phyloP scores from a whole-genome alignment of 2,113 vertebrate species.

The Malurus elegans region DNA sequence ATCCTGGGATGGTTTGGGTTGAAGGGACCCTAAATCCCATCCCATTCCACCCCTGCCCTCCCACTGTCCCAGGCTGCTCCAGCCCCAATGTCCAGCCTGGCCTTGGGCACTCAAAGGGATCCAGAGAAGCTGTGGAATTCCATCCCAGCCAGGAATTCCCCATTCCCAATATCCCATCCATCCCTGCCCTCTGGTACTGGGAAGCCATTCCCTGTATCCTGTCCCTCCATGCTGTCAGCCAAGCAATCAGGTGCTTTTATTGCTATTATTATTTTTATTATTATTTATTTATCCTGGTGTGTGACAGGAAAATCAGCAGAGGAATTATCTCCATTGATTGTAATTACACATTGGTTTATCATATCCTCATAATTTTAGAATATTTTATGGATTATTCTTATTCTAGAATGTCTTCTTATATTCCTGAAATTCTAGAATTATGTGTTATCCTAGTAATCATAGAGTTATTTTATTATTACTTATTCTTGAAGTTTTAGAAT shows the following conservation, averaged over 20 bases:
- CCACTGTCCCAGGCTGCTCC: background rate
- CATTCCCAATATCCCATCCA: background rate
- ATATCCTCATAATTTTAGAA: accelerated
- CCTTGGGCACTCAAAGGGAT: background rate
- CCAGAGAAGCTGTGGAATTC: background rate
- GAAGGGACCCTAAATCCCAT: background rate
- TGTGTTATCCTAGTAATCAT: background rate
- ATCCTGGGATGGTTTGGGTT: background rate
- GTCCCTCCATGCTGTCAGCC: background rate
- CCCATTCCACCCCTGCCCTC: background rate
- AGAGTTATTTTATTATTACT: background rate
- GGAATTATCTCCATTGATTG: background rate
- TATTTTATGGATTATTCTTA: background rate
- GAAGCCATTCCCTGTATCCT: background rate
- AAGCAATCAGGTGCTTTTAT: too few species aligned
- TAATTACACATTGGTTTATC: background rate
- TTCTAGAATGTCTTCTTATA: background rate
- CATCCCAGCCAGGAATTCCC: background rate
- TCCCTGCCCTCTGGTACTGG: background rate
- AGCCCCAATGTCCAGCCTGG: background rate
- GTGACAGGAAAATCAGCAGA: background rate
- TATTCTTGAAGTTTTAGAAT: background rate
- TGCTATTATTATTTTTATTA: too few species aligned
- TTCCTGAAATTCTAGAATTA: background rate
- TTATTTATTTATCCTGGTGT: background rate